These are phyloP conservation scores for Lytechinus variegatus DNA, from an alignment of 35 echinoderm and acorn worm species.

Conservation along the genomic window DNA sequence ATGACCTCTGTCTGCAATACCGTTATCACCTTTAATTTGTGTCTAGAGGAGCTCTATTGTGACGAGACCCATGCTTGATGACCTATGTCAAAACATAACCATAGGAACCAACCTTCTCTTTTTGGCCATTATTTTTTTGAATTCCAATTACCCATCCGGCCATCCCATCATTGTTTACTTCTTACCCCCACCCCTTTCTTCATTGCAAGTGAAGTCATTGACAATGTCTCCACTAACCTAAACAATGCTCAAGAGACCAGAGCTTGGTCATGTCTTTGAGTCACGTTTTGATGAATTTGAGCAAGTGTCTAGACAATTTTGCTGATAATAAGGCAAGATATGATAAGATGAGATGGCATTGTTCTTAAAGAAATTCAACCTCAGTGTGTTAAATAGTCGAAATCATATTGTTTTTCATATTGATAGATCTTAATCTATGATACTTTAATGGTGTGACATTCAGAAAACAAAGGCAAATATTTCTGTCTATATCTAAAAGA, in stretches of 20 bases:
- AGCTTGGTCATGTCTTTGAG: not conserved
- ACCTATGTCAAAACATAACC: too few relatives aligned
- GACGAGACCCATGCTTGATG: not conserved
- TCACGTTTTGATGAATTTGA: not conserved
- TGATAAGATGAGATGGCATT: not conserved
- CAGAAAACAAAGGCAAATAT: too few relatives aligned
- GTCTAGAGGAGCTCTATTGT: not conserved
- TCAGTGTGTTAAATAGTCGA: not conserved
- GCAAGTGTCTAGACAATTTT: not conserved
- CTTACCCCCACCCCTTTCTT: too few relatives aligned
- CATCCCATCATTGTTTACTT: too few relatives aligned
- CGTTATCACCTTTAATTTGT: not conserved
- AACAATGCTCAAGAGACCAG: not conserved
- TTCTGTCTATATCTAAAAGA: too few relatives aligned
- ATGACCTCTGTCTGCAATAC: too few relatives aligned
- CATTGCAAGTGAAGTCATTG: too few relatives aligned
- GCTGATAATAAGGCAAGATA: not conserved
- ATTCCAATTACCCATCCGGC: too few relatives aligned
- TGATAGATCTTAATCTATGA: not conserved
- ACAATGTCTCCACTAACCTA: too few relatives aligned
- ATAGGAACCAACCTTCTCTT: too few relatives aligned
- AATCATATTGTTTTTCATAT: not conserved
- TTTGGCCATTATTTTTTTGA: too few relatives aligned
- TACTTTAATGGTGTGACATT: too few relatives aligned
- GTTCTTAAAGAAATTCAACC: not conserved